Evolutionary conservation across 2,797 vertebrate genomes (phyloP).

Genomic region (Lagocephalus sceleratus): DNA sequence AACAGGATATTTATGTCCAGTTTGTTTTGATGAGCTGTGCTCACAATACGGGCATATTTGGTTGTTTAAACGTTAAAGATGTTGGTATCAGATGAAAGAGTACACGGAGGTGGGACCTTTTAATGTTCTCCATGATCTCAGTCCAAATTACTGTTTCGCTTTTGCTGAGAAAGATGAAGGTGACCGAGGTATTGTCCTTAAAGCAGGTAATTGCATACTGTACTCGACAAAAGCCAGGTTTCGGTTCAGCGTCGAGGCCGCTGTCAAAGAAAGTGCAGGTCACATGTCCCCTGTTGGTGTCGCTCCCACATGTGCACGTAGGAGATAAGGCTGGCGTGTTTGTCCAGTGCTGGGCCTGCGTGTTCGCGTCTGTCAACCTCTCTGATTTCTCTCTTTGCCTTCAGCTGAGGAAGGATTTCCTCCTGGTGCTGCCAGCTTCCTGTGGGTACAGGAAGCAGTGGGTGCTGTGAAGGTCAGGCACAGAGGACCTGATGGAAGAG

Average conservation of each 20-base stretch:
- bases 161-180: too few species aligned
- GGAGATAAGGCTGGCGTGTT: constrained; percentile 69
- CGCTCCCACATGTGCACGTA: constrained; percentile 47
- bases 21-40: background rate
- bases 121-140: background rate
- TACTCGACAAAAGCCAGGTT: too few species aligned
- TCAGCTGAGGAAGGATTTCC: constrained; percentile 75
- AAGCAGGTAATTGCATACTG: too few species aligned
- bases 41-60: constrained; percentile 5
- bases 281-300: constrained; percentile 55
- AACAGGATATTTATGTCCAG: background rate
- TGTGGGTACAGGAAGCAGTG: constrained; percentile 70
- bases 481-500: constrained; percentile 16
- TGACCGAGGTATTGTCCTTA: too few species aligned
- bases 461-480: constrained; percentile 33
- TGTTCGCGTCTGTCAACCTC: constrained; percentile 34
- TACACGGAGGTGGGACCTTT: too few species aligned
- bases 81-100: constrained; percentile 12
- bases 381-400: constrained; percentile 54
- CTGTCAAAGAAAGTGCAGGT: constrained; percentile 50
- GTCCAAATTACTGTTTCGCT: too few species aligned
- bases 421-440: constrained; percentile 67
- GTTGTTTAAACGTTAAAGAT: too few species aligned
- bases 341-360: constrained; percentile 55
- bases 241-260: constrained; percentile 65